Conservation (phyloP, 2,113 vertebrate genomes). For the Oncorhynchus keta region DNA sequence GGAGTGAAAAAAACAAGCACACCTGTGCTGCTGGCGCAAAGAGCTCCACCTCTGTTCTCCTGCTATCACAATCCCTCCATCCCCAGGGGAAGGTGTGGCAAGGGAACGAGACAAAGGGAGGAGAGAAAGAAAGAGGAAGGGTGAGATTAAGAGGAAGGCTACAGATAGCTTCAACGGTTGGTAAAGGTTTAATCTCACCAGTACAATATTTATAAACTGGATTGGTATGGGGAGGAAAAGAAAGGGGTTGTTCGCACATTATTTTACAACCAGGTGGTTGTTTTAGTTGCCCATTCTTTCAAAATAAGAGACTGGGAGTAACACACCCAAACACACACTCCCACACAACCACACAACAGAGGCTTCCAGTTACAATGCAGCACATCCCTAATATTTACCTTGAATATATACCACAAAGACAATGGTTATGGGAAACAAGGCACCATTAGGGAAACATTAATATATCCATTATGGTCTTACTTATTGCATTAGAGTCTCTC, state of each 20-base stretch:
- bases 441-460: background rate
- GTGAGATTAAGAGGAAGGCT: slow-evolving; percentile 66
- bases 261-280: background rate
- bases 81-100: slow-evolving; percentile 69
- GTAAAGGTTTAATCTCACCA: slow-evolving; percentile 49
- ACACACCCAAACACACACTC: slow-evolving; percentile 39
- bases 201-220: background rate
- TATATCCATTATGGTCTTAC: background rate
- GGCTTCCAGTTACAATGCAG: slow-evolving; percentile 55
- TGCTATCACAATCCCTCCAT: slow-evolving; percentile 60
- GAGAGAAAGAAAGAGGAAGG: slow-evolving; percentile 70
- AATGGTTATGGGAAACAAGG: slow-evolving; percentile 35
- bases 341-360: slow-evolving; percentile 34
- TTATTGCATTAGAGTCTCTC: too few species aligned
- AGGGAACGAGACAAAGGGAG: slow-evolving; percentile 64
- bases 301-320: slow-evolving; percentile 13
- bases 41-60: slow-evolving; percentile 63
- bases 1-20: slow-evolving; percentile 50
- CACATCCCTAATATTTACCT: slow-evolving; percentile 58
- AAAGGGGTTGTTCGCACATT: background rate
- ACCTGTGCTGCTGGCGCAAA: slow-evolving; percentile 66
- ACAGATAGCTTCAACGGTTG: slow-evolving; percentile 54
- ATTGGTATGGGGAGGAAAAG: background rate
- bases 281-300: too few species aligned
- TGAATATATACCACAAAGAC: slow-evolving; percentile 54